Percentiles rank a stretch among this genome's conserved stretches.
Evolutionary conservation across 2,113 vertebrate genomes (phyloP).

Genomic region (Coracopsis vasa): DNA sequence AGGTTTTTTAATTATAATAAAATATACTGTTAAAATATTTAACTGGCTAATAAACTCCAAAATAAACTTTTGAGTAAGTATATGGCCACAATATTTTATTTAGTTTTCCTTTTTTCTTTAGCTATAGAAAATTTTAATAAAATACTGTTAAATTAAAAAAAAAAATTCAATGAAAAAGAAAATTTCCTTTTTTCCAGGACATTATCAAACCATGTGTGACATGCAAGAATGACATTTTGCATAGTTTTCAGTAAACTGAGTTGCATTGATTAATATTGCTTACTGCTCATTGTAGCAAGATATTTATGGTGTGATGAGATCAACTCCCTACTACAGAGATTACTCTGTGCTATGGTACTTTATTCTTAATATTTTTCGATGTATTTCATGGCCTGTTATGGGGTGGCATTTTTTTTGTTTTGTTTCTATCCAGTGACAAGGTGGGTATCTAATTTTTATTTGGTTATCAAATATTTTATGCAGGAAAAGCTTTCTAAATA

Average conservation of each 20-base stretch:
- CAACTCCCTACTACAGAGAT: background rate
- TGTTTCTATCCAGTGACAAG: background rate
- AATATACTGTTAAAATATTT: background rate
- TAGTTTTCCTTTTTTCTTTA: background rate
- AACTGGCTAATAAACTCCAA: background rate
- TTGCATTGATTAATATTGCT: background rate
- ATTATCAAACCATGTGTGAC: background rate
- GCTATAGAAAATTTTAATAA: background rate
- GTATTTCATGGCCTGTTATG: background rate
- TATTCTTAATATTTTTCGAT: background rate
- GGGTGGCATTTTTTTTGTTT: fast-evolving
- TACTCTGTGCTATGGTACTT: background rate
- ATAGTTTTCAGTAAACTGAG: background rate
- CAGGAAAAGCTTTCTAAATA: background rate
- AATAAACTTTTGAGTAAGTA: background rate
- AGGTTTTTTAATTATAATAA: background rate
- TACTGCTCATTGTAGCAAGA: background rate
- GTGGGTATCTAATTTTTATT: background rate
- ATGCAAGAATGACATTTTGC: background rate
- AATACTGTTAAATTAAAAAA: background rate
- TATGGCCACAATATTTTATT: background rate
- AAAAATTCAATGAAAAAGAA: background rate
- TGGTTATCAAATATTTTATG: background rate
- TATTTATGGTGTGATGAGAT: background rate
- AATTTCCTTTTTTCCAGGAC: background rate